These are phyloP conservation scores for Gastracanthus pulcherrimus DNA, from an alignment of 2,888 invertebrate genomes.

Conservation along the genomic window DNA sequence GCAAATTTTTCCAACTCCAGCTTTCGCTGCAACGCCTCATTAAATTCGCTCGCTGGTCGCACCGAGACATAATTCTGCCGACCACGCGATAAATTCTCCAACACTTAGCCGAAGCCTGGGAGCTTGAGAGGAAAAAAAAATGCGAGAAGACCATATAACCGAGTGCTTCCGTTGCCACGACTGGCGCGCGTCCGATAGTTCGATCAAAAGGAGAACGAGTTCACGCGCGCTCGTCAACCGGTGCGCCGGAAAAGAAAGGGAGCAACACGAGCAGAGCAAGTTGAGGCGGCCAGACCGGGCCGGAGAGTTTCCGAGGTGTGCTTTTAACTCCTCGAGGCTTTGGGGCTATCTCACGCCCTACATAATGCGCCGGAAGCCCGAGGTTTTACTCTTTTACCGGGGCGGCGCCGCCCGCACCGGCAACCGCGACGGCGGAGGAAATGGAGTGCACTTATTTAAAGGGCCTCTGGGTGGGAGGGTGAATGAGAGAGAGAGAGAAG, in stretches of 20 bases:
- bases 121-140: neutral
- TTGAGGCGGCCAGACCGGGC: too few relatives aligned
- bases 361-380: constrained; percentile 53
- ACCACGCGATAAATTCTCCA: constrained; percentile 5
- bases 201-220: constrained; percentile 25
- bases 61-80: neutral
- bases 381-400: constrained; percentile 47
- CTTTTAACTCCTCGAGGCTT: constrained; percentile 49
- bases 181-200: constrained; percentile 4
- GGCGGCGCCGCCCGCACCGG: constrained; percentile 1
- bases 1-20: too few relatives aligned
- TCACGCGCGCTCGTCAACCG: neutral
- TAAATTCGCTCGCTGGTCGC: neutral
- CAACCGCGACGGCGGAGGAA: constrained; percentile 27
- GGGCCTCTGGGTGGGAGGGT: neutral
- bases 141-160: neutral
- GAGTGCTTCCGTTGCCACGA: neutral
- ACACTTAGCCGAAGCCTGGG: neutral
- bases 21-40: neutral
- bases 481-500: neutral
- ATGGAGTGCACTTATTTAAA: constrained; percentile 56
- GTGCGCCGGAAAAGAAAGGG: neutral
- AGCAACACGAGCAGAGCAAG: neutral
- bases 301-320: constrained; percentile 24
- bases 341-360: constrained; percentile 48